Conservation (phyloP, 2,888 invertebrate genomes). For the Sthenelais limicola region DNA sequence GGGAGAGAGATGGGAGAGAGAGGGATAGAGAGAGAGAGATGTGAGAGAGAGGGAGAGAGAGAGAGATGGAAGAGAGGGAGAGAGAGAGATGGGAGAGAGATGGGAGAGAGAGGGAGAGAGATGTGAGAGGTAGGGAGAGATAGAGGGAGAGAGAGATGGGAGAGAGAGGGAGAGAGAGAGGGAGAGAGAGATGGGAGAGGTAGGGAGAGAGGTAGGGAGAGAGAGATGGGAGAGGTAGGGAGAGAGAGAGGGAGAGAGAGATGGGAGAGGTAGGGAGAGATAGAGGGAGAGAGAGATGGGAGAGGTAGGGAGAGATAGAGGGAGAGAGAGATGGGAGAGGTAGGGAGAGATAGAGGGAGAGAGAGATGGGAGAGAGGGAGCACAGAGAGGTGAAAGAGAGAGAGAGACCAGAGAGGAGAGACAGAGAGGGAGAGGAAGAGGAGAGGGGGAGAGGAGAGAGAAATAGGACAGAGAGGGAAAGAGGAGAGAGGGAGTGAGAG, state of each 20-base stretch:
- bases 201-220: slow-evolving; percentile 3
- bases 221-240: neutral
- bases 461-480: neutral
- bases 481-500: slow-evolving; percentile 7
- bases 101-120: neutral
- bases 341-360: neutral
- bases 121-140: neutral
- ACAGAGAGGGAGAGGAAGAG: neutral
- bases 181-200: neutral
- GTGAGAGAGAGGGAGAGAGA: neutral
- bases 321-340: neutral
- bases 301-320: too few relatives aligned
- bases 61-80: neutral
- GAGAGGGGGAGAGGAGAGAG: neutral
- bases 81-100: neutral
- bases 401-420: neutral
- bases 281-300: neutral
- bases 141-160: neutral
- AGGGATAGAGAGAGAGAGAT: neutral
- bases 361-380: slow-evolving; percentile 14
- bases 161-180: neutral
- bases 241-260: neutral
- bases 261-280: neutral
- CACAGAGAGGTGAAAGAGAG: too few relatives aligned
- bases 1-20: neutral